Conservation (phyloP, 2,113 vertebrate species). For the Oncorhynchus masou region DNA sequence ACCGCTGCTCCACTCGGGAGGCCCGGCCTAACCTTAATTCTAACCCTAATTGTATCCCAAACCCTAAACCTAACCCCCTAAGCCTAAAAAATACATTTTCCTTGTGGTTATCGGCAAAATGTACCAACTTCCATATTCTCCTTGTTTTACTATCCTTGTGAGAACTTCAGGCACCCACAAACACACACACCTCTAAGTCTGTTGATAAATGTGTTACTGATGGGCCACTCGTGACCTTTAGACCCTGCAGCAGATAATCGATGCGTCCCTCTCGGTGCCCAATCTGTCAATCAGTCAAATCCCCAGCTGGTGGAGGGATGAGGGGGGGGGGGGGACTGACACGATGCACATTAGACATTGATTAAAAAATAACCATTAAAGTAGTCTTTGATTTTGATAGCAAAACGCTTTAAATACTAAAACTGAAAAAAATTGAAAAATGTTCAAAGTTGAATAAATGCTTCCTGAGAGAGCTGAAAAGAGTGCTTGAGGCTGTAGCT, state of each 20-base stretch:
- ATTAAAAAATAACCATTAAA: background rate
- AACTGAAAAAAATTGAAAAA: background rate
- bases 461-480: constrained; percentile 1
- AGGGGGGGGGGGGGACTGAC: background rate
- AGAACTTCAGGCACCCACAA: background rate
- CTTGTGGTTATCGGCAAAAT: background rate
- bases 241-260: constrained; percentile 52
- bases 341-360: background rate
- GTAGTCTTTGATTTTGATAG: constrained; percentile 22
- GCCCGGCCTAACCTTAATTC: too few relatives aligned
- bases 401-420: background rate
- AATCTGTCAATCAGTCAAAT: constrained; percentile 55
- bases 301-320: constrained; percentile 1
- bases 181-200: constrained; percentile 14
- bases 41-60: too few relatives aligned
- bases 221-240: constrained; percentile 44
- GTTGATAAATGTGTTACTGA: constrained; percentile 57
- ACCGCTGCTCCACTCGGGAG: too few relatives aligned
- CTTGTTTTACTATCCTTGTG: constrained; percentile 16
- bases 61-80: too few relatives aligned
- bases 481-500: background rate
- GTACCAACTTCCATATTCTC: background rate
- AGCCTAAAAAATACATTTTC: too few relatives aligned
- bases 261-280: constrained; percentile 45
- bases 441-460: constrained; percentile 25